Percentiles rank a stretch among this genome's conserved stretches.
phyloP scores from a whole-genome alignment of 2,797 vertebrate genomes.

The Semaprochilodus insignis region DNA sequence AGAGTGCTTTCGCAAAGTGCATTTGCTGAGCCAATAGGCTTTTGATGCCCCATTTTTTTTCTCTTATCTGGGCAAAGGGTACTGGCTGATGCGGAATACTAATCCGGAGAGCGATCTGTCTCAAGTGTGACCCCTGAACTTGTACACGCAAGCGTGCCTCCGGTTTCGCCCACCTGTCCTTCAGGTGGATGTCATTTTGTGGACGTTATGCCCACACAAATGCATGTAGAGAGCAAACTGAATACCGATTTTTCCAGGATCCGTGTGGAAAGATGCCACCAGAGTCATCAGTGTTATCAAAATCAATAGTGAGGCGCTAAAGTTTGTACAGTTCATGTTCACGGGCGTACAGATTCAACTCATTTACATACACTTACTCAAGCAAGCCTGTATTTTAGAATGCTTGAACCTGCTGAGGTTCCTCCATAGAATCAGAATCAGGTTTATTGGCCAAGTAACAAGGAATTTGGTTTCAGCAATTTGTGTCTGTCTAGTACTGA shows the following conservation, averaged over 20 bases:
- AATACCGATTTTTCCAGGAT: not conserved
- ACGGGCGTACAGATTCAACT: not conserved
- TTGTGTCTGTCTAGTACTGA: too few relatives aligned
- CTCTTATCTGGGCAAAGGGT: not conserved
- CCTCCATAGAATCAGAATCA: too few relatives aligned
- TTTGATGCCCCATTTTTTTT: conserved; percentile 14
- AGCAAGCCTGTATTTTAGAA: not conserved
- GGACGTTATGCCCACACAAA: not conserved
- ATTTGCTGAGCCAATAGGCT: conserved; percentile 13
- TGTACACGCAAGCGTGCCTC: not conserved
- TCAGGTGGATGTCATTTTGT: not conserved
- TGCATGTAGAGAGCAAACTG: not conserved
- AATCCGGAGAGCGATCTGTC: not conserved
- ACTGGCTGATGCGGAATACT: not conserved
- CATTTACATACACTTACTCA: not conserved
- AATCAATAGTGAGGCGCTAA: too few relatives aligned
- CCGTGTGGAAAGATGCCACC: too few relatives aligned
- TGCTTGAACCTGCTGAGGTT: not conserved
- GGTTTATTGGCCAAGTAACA: too few relatives aligned
- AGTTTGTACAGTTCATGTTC: too few relatives aligned
- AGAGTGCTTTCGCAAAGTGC: not conserved
- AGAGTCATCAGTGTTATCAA: too few relatives aligned
- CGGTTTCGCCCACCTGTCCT: not conserved
- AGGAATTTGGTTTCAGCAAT: too few relatives aligned
- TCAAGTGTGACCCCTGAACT: not conserved